These are phyloP conservation scores for Perca flavescens DNA, from an alignment of 2,113 vertebrate genomes.

Conservation along the genomic window DNA sequence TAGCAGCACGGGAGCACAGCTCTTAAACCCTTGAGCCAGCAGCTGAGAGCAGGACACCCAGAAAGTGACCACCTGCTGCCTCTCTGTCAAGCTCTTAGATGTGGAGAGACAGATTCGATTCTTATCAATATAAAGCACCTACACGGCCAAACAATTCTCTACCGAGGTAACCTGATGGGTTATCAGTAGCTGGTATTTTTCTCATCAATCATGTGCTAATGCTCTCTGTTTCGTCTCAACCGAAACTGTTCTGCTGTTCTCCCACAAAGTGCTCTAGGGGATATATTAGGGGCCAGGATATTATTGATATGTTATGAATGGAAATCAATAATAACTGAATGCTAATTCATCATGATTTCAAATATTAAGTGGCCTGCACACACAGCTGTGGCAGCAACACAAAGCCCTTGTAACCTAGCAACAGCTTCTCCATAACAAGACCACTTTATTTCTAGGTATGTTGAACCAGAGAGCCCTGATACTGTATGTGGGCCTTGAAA, in stretches of 20 bases:
- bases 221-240: slow-evolving; percentile 40
- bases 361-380: slow-evolving; percentile 76
- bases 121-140: slow-evolving; percentile 59
- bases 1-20: slow-evolving; percentile 19
- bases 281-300: slow-evolving; percentile 42
- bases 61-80: slow-evolving; percentile 65
- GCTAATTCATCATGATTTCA: slow-evolving; percentile 74
- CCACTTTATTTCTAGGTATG: slow-evolving; percentile 79
- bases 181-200: slow-evolving; percentile 57
- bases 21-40: slow-evolving; percentile 50
- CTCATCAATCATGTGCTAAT: slow-evolving; percentile 60
- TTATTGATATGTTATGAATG: slow-evolving; percentile 73
- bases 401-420: slow-evolving; percentile 82
- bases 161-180: slow-evolving; percentile 33
- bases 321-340: slow-evolving; percentile 70
- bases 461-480: slow-evolving; percentile 62
- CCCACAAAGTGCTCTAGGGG: slow-evolving; percentile 28
- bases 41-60: slow-evolving; percentile 52
- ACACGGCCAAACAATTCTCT: slow-evolving; percentile 36
- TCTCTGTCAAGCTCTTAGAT: slow-evolving; percentile 26
- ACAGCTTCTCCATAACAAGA: slow-evolving; percentile 83
- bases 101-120: slow-evolving; percentile 25
- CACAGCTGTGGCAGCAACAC: slow-evolving; percentile 78
- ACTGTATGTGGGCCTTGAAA: slow-evolving; percentile 61
- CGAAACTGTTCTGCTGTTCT: slow-evolving; percentile 20